A percentile compares a stretch with the other conserved stretches of the same genome.
These are phyloP conservation scores for Scolopax rusticola DNA, from an alignment of 2,797 vertebrate species.

Conservation along the genomic window DNA sequence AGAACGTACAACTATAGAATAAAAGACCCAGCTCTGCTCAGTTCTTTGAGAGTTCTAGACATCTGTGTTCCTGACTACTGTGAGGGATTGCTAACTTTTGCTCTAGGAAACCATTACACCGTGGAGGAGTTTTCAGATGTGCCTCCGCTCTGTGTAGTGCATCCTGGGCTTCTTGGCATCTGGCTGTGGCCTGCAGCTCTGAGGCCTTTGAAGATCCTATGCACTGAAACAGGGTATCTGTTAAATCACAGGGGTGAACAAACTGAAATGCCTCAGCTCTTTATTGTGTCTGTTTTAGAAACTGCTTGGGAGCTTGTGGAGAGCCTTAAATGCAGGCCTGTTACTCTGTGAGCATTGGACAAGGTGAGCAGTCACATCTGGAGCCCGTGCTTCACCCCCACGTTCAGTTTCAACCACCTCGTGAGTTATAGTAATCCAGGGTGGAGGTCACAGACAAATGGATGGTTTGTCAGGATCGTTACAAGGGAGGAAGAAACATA, in stretches of 20 bases:
- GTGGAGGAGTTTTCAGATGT: background rate
- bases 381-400: background rate
- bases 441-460: constrained; percentile 24
- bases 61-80: background rate
- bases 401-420: background rate
- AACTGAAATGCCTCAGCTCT: background rate
- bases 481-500: background rate
- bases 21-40: background rate
- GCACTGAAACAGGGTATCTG: background rate
- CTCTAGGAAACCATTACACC: background rate
- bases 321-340: constrained; percentile 2
- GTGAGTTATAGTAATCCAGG: constrained; percentile 10
- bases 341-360: background rate
- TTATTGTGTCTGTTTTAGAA: background rate
- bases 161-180: background rate
- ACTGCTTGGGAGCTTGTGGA: constrained; percentile 13
- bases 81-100: background rate
- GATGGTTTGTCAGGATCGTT: constrained; percentile 12
- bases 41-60: background rate
- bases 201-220: background rate
- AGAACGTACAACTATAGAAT: background rate
- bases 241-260: background rate
- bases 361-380: constrained; percentile 58
- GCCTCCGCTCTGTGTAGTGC: background rate
- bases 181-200: background rate